Conservation (phyloP, 2,888 invertebrate genomes). For the Cryptus armator region DNA sequence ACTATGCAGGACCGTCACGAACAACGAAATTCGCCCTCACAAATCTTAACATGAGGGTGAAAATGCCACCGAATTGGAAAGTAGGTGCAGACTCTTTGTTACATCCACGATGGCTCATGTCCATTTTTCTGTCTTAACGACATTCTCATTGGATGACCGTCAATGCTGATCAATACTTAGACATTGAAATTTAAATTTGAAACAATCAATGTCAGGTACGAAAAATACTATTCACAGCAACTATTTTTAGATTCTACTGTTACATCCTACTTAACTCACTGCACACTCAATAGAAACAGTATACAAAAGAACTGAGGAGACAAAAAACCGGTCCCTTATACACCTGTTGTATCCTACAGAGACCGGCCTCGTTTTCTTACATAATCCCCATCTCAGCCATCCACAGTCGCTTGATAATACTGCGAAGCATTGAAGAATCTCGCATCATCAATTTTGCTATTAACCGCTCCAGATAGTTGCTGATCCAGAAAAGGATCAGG, state of each 20-base stretch:
- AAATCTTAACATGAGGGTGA: constrained; percentile 14
- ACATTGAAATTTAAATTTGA: background rate
- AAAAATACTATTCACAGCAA: background rate
- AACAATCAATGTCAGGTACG: background rate
- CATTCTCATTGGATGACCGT: background rate
- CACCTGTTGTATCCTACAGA: no score
- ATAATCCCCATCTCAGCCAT: background rate
- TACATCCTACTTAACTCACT: no score
- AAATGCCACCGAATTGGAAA: constrained; percentile 15
- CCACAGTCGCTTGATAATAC: background rate
- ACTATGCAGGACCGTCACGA: constrained; percentile 6
- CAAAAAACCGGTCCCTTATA: no score
- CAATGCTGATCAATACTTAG: background rate
- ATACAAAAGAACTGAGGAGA: no score
- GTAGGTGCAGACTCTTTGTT: background rate
- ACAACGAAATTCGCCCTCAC: constrained; percentile 25
- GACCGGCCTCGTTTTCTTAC: no score
- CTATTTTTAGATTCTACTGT: no score
- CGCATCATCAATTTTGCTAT: background rate
- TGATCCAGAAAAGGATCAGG: constrained; percentile 39
- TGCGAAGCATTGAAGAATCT: background rate
- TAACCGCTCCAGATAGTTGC: background rate
- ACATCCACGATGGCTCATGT: background rate
- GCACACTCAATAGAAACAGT: no score
- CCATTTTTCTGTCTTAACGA: background rate